Evolutionary conservation across 2,797 vertebrate species (phyloP).

Genomic region (Tolypeutes matacus): DNA sequence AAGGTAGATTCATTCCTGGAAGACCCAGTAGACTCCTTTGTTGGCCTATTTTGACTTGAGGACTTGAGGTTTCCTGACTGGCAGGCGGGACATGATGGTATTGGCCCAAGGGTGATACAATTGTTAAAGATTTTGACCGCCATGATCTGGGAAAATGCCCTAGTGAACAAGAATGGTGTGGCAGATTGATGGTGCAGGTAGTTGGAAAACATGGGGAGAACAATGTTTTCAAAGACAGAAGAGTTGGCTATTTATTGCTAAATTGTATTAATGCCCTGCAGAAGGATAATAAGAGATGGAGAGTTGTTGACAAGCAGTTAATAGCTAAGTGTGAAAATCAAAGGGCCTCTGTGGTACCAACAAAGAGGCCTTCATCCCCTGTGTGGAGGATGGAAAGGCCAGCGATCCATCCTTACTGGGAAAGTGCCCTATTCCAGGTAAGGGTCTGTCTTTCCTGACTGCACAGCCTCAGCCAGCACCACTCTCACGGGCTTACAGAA

Average conservation of each 20-base stretch:
- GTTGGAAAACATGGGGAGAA: neutral
- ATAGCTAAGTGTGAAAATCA: neutral
- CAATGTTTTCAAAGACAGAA: neutral
- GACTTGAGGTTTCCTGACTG: neutral
- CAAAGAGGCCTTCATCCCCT: neutral
- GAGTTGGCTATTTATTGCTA: neutral
- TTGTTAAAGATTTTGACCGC: neutral
- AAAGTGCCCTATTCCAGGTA: neutral
- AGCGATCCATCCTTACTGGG: neutral
- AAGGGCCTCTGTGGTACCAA: neutral
- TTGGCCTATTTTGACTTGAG: neutral
- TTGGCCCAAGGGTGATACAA: neutral
- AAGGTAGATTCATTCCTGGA: neutral
- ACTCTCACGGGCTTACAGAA: no score
- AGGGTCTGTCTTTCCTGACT: neutral
- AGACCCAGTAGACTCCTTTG: neutral
- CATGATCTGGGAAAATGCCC: neutral
- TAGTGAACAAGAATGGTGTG: no score
- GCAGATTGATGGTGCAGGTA: neutral
- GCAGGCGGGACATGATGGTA: neutral
- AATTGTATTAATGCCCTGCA: neutral
- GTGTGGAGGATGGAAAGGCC: neutral
- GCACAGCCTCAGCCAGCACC: neutral
- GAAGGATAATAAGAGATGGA: neutral
- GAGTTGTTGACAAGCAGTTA: neutral